Evolutionary conservation across 2,113 vertebrate species (phyloP), one percentile per base, ranked within the genome.

Genomic region (Columba livia): DNA sequence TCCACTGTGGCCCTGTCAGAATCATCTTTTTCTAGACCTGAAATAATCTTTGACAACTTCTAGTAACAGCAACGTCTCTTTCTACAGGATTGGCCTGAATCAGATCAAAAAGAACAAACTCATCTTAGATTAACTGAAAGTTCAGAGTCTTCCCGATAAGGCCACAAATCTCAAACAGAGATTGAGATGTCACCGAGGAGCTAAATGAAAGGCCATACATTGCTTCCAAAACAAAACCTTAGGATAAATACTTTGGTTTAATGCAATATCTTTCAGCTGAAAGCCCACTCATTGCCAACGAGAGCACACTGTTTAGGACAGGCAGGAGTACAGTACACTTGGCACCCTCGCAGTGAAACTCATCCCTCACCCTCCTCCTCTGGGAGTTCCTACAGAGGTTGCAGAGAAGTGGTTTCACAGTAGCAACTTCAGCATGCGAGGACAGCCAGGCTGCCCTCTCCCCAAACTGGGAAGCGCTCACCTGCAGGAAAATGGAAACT

Each of bases 351-450:
- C 34, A 61, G 38, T 56, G 23, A 34, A 90, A 61, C 20, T 60
- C 20, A 6, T 4, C 38, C 23, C 11, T 24, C 29, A 24, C 5
- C 3, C 16, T 70, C 7, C 10, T 80, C 32, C 32, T 21, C 40
- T 69, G 2, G 0, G 32, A 67, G 36, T 50, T 80, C 38, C 25
- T 60, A 12, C 13, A 44, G 54, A 32, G 24, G 11, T 10, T 75
- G 34, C 48, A 17, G 20, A 38, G 51, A 16, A 83, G 25, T 2
- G 2, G 48, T 53, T 93, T 58, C 44, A 34, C 0, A 0, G 34
- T 10, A 85, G 47, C 34, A 69, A 1, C 16, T 6, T 34, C 12
- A 61, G 50, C 17, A 50, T 19, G 23, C 21, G 54, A 3, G 24
- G 79, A 53, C 29, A 87, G n/a, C 25, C 29, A 58, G 40, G 5